Conservation (phyloP, 1,140 invertebrate species). For the Vanessa tameamea region DNA sequence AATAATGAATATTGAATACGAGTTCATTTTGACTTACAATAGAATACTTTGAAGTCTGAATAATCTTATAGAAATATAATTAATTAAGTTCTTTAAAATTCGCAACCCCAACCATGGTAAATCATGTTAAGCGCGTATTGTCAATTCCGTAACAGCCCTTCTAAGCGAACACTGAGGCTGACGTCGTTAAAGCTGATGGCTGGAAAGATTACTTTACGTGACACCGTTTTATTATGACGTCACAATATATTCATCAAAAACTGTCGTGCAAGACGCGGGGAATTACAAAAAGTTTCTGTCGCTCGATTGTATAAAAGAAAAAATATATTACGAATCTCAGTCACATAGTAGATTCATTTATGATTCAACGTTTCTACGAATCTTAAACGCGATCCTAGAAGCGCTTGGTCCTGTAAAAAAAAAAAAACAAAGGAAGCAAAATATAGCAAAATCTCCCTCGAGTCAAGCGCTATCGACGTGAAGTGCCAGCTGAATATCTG, state of each 20-base stretch:
- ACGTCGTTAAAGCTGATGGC: conserved; percentile 35
- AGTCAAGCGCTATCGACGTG: conserved; percentile 51
- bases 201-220: conserved; percentile 39
- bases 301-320: background rate
- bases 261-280: conserved; percentile 32
- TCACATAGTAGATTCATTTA: conserved; percentile 10
- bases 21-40: too few relatives aligned
- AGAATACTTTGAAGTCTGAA: too few relatives aligned
- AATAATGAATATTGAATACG: too few relatives aligned
- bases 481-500: conserved; percentile 45
- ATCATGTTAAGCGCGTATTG: conserved; percentile 16
- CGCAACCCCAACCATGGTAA: background rate
- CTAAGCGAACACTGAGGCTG: conserved; percentile 22
- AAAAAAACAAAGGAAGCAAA: conserved; percentile 39
- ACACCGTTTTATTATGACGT: conserved; percentile 41
- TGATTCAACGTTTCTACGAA: conserved; percentile 24
- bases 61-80: background rate
- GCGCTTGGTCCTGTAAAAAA: conserved; percentile 27
- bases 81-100: background rate
- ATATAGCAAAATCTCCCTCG: conserved; percentile 46
- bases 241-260: conserved; percentile 52
- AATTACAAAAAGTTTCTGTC: conserved; percentile 19
- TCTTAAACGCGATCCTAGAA: conserved; percentile 25
- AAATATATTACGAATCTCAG: conserved; percentile 18
- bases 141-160: conserved; percentile 16